These are phyloP conservation scores for Monochamus saltuarius DNA, from an alignment of 1,140 invertebrate genomes.

Conservation along the genomic window DNA sequence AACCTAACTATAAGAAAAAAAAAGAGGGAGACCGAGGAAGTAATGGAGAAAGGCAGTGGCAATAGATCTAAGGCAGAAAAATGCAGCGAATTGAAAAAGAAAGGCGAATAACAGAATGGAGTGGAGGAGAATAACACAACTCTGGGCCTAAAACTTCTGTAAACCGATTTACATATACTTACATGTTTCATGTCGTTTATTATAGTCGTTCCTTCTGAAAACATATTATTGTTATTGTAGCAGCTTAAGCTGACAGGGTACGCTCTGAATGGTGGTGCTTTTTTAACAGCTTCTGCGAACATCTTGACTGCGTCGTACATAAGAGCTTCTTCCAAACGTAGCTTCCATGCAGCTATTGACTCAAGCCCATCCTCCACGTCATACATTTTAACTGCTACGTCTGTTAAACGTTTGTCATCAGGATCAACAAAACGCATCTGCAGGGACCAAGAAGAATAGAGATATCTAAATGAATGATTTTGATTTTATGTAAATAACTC, in stretches of 20 bases:
- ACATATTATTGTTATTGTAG: constrained; percentile 73
- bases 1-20: too few relatives aligned
- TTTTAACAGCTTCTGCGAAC: constrained; percentile 69
- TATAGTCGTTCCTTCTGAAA: constrained; percentile 79
- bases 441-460: neutral
- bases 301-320: constrained; percentile 75
- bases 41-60: too few relatives aligned
- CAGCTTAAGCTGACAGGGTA: constrained; percentile 48
- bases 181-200: constrained; percentile 87
- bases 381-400: neutral
- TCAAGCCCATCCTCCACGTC: neutral
- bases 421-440: constrained; percentile 16
- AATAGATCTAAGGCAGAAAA: too few relatives aligned
- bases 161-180: constrained; percentile 30
- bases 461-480: too few relatives aligned
- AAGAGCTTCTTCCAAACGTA: constrained; percentile 60
- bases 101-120: too few relatives aligned
- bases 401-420: neutral
- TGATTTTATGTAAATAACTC: too few relatives aligned
- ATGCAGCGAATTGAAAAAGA: too few relatives aligned
- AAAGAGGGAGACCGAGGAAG: too few relatives aligned
- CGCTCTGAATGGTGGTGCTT: constrained; percentile 51
- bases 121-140: too few relatives aligned
- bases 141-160: too few relatives aligned
- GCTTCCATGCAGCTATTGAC: constrained; percentile 1